A percentile compares a stretch with the other conserved stretches of the same genome.
phyloP scores from a whole-genome alignment of 2,797 vertebrate genomes.

The Chelonia mydas region DNA sequence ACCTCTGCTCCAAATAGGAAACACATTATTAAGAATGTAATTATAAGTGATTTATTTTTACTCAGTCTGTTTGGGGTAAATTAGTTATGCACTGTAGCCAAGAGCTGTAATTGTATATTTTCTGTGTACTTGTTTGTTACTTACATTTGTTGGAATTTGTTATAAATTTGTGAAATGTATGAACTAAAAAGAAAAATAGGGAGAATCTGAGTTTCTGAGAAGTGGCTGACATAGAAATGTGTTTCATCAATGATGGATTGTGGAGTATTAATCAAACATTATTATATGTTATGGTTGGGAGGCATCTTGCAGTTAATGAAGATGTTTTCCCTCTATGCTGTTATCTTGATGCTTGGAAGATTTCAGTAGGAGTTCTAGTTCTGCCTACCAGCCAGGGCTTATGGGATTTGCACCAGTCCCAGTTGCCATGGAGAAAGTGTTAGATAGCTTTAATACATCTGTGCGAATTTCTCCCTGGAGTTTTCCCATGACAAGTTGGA shows the following conservation, averaged over 20 bases:
- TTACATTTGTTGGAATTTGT: background rate
- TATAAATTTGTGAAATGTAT: background rate
- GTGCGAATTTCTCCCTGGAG: slow-evolving; percentile 77
- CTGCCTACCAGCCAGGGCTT: slow-evolving; percentile 38
- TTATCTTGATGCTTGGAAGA: slow-evolving; percentile 17
- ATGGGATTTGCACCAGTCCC: slow-evolving; percentile 71
- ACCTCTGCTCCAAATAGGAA: background rate
- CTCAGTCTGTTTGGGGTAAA: background rate
- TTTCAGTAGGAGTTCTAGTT: slow-evolving; percentile 33
- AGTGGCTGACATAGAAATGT: background rate
- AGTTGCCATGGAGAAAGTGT: slow-evolving; percentile 85
- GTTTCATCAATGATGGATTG: slow-evolving; percentile 58
- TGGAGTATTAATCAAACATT: slow-evolving; percentile 22
- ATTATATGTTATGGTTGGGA: slow-evolving; percentile 45
- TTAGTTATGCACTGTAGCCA: background rate
- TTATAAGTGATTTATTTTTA: background rate
- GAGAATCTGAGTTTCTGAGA: background rate
- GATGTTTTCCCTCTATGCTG: background rate
- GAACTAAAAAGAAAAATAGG: background rate
- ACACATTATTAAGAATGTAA: background rate
- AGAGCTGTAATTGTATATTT: background rate
- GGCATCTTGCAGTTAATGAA: slow-evolving; percentile 51
- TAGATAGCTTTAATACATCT: slow-evolving; percentile 75
- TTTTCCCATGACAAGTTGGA: slow-evolving; percentile 74
- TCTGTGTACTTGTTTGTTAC: background rate